Evolutionary conservation across 1,140 invertebrate genomes (phyloP), one percentile per base, ranked within the genome.

Genomic region (Leptinotarsa defecta): DNA sequence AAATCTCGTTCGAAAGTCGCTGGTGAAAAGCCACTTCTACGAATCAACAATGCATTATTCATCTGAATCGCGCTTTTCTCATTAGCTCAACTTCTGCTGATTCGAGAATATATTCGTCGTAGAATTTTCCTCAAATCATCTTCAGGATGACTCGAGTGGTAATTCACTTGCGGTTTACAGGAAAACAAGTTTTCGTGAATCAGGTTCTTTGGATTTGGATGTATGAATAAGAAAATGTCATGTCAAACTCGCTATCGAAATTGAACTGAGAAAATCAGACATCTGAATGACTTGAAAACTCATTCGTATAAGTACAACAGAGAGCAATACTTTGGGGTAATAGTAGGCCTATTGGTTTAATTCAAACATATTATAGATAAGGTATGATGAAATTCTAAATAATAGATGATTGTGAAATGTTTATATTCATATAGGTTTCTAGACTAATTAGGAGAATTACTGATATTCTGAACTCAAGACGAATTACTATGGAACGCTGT

Each of bases 1-100:
- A 64, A 76, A 68, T 67, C 74, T 34, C 43, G 52, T 68, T 77
- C 48, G 65, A 70, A 69, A 73, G 74, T 75, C 68, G 43, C 62
- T 72, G 74, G 48, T 65, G 48, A 34, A 68, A 75, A 61, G 62
- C 57, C 68, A 71, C 70, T 72, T 76, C 62, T 73, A 8, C n/a
- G 67, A 77, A 79, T 79, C 76, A 79, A 79, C 78, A 77, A 79
- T 79, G 74, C 78, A 79, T 77, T 78, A 77, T 77, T 79, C 78
- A 79, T 77, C 64, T 65, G 13, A 79, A 76, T 62, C 48, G 67
- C 71, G 71, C 49, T 57, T 72, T 76, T 52, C 61, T 72, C 19
- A 72, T 74, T 74, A 68, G 20, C 68, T 74, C 24, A 6, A 49
- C 13, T 61, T 73, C 64, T 76, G 24, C 62, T 20, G 48, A 34